Evolutionary conservation across 1,140 invertebrate species (phyloP).

Genomic region (Aporrectodea caliginosa): DNA sequence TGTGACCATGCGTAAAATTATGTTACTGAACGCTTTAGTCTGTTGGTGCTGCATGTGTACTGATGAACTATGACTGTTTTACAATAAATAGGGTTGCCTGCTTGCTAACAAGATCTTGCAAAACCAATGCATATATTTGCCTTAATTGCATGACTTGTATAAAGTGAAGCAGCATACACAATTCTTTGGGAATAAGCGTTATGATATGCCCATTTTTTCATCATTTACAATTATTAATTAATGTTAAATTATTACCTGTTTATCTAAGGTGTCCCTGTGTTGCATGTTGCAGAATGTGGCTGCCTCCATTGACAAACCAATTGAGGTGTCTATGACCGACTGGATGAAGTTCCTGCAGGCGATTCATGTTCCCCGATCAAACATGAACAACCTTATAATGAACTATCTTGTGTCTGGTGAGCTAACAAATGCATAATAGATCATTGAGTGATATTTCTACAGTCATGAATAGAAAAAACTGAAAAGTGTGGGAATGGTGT

Average conservation of each 20-base stretch:
- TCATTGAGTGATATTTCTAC: too few relatives aligned
- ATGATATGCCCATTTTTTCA: background rate
- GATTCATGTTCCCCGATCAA: slow-evolving; percentile 77
- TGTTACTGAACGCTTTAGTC: too few relatives aligned
- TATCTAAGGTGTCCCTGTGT: background rate
- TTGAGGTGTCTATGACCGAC: slow-evolving; percentile 53
- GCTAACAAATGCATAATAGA: too few relatives aligned
- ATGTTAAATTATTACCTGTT: background rate
- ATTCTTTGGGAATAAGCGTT: background rate
- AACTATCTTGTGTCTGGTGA: slow-evolving; percentile 95
- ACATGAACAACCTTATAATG: slow-evolving; percentile 97
- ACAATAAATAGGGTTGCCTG: background rate
- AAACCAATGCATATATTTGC: background rate
- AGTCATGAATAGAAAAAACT: too few relatives aligned
- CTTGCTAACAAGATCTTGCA: background rate
- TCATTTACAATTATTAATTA: background rate
- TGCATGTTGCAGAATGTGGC: background rate
- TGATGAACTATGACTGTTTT: too few relatives aligned
- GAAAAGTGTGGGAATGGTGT: too few relatives aligned
- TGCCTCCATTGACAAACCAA: slow-evolving; percentile 3
- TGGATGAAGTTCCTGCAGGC: slow-evolving; percentile 71
- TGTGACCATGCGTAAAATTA: too few relatives aligned
- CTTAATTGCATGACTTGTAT: background rate
- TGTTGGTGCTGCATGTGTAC: too few relatives aligned
- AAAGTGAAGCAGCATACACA: background rate